Evolutionary conservation across 1,140 invertebrate genomes (phyloP), one percentile per base, ranked within the genome.

Genomic region (Eufriesea mexicana): DNA sequence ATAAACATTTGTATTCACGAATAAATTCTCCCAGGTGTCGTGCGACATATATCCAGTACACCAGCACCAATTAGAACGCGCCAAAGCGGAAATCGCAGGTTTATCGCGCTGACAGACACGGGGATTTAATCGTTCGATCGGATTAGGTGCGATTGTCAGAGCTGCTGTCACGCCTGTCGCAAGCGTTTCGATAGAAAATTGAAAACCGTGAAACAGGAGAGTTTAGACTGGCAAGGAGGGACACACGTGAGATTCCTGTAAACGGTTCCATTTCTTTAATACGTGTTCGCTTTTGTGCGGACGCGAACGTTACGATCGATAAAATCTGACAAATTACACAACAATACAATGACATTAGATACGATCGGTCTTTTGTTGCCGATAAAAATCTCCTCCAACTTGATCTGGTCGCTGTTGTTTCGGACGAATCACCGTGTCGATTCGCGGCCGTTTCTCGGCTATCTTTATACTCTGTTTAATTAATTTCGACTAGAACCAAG

Each of bases 91-190:
- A 84, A 28, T 55, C 51, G 35, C 59, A 20, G 10, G 25, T 57
- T 85, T 16, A 23, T 51, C 76, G 59, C 67, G 78, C 83, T 84
- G 86, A 79, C 86, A 64, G 82, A 84, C 85, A 45, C 35, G 47
- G 77, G 76, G 54, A 47, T 81, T 62, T 54, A 68, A 66, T 67
- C 70, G 20, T 76, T 78, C 86, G 68, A 78, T 81, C 83, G 76
- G 85, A 83, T 80, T 78, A 74, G 59, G 42, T 88, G 87, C 86
- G 87, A 89, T 89, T 89, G 87, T 89, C 87, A 89, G 79, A 89
- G 87, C 86, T 88, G 76, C 79, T 87, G 75, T 77, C 78, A 78
- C 87, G 86, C 70, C 62, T 83, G 84, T 79, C 77, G 74, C 77
- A 68, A 88, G 78, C 83, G 86, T 87, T 79, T 86, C 72, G 75